Base-by-base conservation (phyloP, 2,888 invertebrate genomes). In the Plagodis pulveraria region DNA sequence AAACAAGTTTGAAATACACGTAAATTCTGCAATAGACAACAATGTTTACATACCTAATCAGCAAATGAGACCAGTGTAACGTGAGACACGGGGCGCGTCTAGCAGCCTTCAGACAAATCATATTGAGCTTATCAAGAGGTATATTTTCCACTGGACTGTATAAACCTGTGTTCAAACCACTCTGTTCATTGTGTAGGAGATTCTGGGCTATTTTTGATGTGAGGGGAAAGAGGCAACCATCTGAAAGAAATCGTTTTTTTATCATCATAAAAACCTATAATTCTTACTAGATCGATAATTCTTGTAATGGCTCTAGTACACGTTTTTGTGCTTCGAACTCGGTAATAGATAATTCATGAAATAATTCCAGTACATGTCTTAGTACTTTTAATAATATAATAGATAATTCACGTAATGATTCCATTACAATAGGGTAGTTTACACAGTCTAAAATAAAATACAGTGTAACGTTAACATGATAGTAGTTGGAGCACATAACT, bases 51-150 rank as follows among this genome's bases (percentile, higher is more conserved):
- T 66, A 87, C 88, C 88, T 78, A 58, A 95, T 95, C 69, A 97
- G 90, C 43, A 97, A 85, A 83, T 96, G 96, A 53, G 95, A 95
- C 97, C 97, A 97, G 69, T 96, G 95, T 53, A 96, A 94, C 5
- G 95, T 95, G 47, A 97, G 83, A 54, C 95, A 81, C 0, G 97
- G 97, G 70, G 96, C 80, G 6, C 94, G 86, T 6, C 96, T 96
- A 65, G 95, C 94, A 2, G 89, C 89, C 54, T 86, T 86, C 48
- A 95, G 69, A 78, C 96, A 95, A 45, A 93, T 86, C 11, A 86
- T 65, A 67, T 95, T 95, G 6, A 95, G 86, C 40, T 88, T 80
- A 22, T 91, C 88, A 22, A 95, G 70, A 0, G 93, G 93, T 47
- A 94, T 88, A 50, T 92, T 93, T 47, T 94, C 94, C 41, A 89